These are phyloP conservation scores for Nibea albiflora DNA, from an alignment of 2,113 vertebrate species.

Conservation along the genomic window DNA sequence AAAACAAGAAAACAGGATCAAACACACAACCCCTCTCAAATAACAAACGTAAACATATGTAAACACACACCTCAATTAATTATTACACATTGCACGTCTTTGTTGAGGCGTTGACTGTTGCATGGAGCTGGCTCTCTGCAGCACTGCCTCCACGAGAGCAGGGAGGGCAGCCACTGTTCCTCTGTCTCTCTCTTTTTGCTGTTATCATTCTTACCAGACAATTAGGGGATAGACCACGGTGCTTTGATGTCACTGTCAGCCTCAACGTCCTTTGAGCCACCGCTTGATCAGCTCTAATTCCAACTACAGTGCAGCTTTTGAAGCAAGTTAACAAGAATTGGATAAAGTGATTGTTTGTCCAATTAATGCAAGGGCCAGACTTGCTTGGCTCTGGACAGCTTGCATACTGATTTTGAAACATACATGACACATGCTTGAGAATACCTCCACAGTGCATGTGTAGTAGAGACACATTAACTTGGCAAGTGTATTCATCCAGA, in stretches of 20 bases:
- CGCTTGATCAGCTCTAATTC: conserved; percentile 73
- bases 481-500: neutral
- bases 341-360: conserved; percentile 61
- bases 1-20: conserved; percentile 30
- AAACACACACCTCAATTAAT: conserved; percentile 35
- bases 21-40: conserved; percentile 8
- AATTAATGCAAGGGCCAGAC: conserved; percentile 42
- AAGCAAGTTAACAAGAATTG: conserved; percentile 55
- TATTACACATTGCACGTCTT: conserved; percentile 44
- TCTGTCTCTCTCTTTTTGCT: conserved; percentile 52
- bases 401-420: neutral
- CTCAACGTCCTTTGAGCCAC: conserved; percentile 60
- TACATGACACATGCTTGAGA: neutral
- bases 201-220: conserved; percentile 79
- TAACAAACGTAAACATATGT: neutral
- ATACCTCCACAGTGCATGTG: neutral
- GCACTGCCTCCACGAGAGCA: conserved; percentile 38
- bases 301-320: conserved; percentile 55
- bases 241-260: conserved; percentile 77
- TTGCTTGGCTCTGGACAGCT: conserved; percentile 24
- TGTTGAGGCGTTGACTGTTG: conserved; percentile 27
- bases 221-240: conserved; percentile 68
- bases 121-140: conserved; percentile 32
- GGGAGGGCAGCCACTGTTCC: conserved; percentile 49
- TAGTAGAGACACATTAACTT: neutral